Evolutionary conservation across 2,797 vertebrate genomes (phyloP).

Genomic region (Schizopygopsis pylzovi): DNA sequence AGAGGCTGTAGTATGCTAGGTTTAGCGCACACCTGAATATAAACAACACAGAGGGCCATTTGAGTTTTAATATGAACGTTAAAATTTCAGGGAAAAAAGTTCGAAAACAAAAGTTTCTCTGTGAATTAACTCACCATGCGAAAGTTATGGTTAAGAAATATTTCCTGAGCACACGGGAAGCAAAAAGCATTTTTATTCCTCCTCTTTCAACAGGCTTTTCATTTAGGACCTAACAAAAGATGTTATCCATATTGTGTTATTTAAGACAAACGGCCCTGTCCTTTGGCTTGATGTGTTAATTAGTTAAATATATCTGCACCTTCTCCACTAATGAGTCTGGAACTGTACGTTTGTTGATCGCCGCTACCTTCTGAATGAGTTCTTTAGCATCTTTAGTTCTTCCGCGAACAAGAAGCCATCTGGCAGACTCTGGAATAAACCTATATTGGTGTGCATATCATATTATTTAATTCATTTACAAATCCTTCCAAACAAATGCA

Average conservation of each 20-base stretch:
- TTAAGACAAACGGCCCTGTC: not conserved
- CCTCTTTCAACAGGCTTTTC: constrained; percentile 67
- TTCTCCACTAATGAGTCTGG: constrained; percentile 74
- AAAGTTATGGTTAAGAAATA: constrained; percentile 75
- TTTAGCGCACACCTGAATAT: constrained; percentile 81
- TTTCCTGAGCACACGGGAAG: constrained; percentile 76
- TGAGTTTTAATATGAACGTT: not conserved
- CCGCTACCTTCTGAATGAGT: constrained; percentile 79
- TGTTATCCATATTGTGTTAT: not conserved
- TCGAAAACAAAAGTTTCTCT: not conserved
- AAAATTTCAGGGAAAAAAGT: not conserved
- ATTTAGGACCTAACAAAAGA: constrained; percentile 67
- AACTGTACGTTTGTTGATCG: constrained; percentile 75
- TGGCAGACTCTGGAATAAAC: constrained; percentile 85
- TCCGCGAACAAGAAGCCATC: constrained; percentile 81
- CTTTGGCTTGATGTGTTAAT: not conserved
- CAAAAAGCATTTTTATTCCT: constrained; percentile 74
- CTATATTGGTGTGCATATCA: constrained; percentile 65
- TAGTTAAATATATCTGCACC: constrained; percentile 66
- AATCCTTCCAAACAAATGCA: not conserved
- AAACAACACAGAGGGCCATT: not conserved
- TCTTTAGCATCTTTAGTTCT: constrained; percentile 77
- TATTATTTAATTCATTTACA: not conserved
- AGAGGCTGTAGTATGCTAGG: constrained; percentile 80
- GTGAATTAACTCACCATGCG: constrained; percentile 77